Evolutionary conservation across 2,113 vertebrate species (phyloP).

Genomic region (Cyanoramphus novaezelandiae): DNA sequence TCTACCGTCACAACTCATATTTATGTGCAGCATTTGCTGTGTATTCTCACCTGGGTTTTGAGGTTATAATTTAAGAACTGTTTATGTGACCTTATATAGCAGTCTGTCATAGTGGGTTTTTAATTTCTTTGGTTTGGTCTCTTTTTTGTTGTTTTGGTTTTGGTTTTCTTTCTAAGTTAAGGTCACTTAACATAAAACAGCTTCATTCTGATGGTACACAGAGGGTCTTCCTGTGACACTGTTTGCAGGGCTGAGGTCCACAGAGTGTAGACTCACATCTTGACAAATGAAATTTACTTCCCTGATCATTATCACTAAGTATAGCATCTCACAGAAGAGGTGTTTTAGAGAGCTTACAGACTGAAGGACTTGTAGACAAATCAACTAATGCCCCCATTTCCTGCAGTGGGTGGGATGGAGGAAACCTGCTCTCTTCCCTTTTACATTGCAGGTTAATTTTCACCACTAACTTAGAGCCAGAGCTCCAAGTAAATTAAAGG

Average conservation of each 20-base stretch:
- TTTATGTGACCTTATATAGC: background rate
- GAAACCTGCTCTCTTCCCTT: background rate
- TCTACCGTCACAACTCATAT: background rate
- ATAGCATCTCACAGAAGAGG: background rate
- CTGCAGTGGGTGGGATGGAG: fast-evolving
- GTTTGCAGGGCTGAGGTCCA: background rate
- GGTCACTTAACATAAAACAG: background rate
- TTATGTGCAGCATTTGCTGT: background rate
- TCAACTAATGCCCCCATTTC: background rate
- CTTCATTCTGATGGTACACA: background rate
- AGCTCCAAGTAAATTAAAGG: background rate
- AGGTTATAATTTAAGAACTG: background rate
- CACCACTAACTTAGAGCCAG: background rate
- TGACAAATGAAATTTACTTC: fast-evolving
- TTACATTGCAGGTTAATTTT: background rate
- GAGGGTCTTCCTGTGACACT: background rate
- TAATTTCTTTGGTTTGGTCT: background rate
- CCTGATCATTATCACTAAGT: background rate
- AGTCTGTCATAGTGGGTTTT: background rate
- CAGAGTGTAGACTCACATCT: background rate
- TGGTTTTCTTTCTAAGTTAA: background rate
- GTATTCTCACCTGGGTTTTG: background rate
- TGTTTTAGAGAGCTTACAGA: background rate
- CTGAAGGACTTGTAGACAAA: background rate
- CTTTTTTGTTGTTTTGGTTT: background rate